Base-by-base conservation (phyloP, 2,113 vertebrate species). In the Gavialis gangeticus region DNA sequence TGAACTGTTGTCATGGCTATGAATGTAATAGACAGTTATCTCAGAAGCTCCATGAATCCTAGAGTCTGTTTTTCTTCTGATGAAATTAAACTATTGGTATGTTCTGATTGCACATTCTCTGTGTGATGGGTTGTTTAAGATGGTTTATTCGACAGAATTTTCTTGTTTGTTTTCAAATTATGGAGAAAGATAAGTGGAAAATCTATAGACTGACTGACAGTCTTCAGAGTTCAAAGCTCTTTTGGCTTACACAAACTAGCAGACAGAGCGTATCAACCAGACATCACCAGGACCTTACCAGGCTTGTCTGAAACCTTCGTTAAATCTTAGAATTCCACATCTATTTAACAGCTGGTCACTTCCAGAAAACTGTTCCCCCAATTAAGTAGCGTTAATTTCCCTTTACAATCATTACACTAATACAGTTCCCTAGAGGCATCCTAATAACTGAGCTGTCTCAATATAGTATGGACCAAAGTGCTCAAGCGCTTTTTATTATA, bases 391-490 rank as follows among this genome's bases (percentile, higher is more conserved):
- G 89, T 75, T 55, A 3, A 91, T 96, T 96, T 89, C 69, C 91
- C 94, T 93, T 91, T 94, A 92, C 95, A 89, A 73, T 84, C 30
- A 80, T 80, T 63, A 91, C 25, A 77, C 85, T 91, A 95, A 97
- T 92, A 75, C 78, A 75, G 84, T 97, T 96, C 92, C 69, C 75
- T 84, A 75, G 93, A 85, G 62, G 88, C 69, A 89, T 34, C 11
- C 78, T 95, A 95, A 93, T 91, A 92, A 92, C 82, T 91, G 75
- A 94, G 81, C 87, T 96, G 77, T 83, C 89, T 83, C 78, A 90
- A 94, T 94, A 89, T 86, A 71, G 55, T 76, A 67, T 77, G 58
- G 75, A 92, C 92, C 22, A 91, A 85, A 84, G 30, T 93, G 46
- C 0, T 92, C 60, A 91, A 92, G 92, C 75, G 79, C 57, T 92